A percentile compares a stretch with the other conserved stretches of the same genome.
Evolutionary conservation across 30 jellyfish, hydroid and myxozoan genomes (phyloP).

Genomic region (Hydractinia symbiolongicarpus): DNA sequence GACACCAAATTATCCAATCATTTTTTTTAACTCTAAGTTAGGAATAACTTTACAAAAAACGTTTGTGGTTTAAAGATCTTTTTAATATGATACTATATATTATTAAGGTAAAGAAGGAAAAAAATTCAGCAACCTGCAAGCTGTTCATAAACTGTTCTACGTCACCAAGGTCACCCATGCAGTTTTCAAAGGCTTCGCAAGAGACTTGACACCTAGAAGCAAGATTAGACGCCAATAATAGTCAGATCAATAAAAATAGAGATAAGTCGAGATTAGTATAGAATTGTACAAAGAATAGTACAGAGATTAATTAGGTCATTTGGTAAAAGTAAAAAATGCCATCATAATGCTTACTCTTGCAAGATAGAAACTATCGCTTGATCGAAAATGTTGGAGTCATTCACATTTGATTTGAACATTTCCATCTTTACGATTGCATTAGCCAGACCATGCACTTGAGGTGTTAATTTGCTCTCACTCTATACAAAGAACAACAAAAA

Average conservation of each 20-base stretch:
- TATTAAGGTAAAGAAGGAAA: too few relatives aligned
- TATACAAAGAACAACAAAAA: constrained; percentile 1
- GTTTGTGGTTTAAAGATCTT: too few relatives aligned
- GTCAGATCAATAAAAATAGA: background rate
- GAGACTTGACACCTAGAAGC: constrained; percentile 51
- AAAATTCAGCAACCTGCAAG: constrained; percentile 45
- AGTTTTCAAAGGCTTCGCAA: constrained; percentile 74
- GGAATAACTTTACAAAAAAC: too few relatives aligned
- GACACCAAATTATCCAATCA: too few relatives aligned
- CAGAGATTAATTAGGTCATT: background rate
- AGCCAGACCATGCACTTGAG: constrained; percentile 60
- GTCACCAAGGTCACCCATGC: constrained; percentile 89
- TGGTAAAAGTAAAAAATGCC: background rate
- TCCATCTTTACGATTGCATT: constrained; percentile 67
- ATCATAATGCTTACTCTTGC: constrained; percentile 31
- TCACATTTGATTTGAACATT: constrained; percentile 35
- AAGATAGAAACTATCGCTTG: constrained; percentile 49
- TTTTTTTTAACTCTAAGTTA: too few relatives aligned
- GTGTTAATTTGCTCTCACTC: constrained; percentile 53
- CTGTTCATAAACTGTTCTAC: constrained; percentile 86
- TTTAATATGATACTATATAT: too few relatives aligned
- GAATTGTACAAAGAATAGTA: background rate
- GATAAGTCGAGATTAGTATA: background rate
- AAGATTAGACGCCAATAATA: background rate
- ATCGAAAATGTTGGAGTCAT: constrained; percentile 63